Evolutionary conservation across 2,888 invertebrate genomes (phyloP), one percentile per base, ranked within the genome.

Genomic region (Melanostoma scalare): DNA sequence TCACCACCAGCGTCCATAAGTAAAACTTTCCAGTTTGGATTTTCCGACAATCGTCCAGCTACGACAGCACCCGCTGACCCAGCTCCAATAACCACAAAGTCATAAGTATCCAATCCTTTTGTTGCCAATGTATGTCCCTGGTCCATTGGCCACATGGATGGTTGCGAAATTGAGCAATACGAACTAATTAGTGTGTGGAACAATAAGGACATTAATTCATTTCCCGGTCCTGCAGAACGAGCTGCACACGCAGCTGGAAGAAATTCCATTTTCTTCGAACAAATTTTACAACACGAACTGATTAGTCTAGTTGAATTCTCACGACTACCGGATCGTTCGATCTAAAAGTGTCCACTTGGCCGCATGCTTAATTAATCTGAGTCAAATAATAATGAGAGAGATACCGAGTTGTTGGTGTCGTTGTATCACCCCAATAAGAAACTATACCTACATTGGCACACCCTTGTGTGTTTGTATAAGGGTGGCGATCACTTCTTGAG

Each of bases 1-100:
- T 95, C 95, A 0, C 94, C 94, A 56, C 97, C 97, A 50, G 96
- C 96, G 92, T 97, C 97, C 72, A 97, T 89, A 30, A 97, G 92
- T 30, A 97, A 92, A 0, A 96, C 93, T 78, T 94, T 95, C 96
- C 96, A 96, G 44, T 93, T 92, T 2, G 93, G 92, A 61, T 95
- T 92, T 91, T 96, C 97, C 35, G 95, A 95, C 65, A 97, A 91
- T 0, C 95, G 91, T 61, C 93, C 94, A 0, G 93, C 94, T 0
- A 94, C 87, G 0, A 94, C 94, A 3, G 93, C 92, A 0, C 94
- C 94, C 0, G 94, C 93, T 0, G 93, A 93, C 0, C 94, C 94
- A 0, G 92, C 93, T 0, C 94, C 94, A 5, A 94, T 90, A 6
- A 93, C 91, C 5, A 94, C 89, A 75, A 93, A 95, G 80, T 94